Base-by-base conservation (phyloP, 2,888 invertebrate species). In the Sinohyriopsis cumingii region DNA sequence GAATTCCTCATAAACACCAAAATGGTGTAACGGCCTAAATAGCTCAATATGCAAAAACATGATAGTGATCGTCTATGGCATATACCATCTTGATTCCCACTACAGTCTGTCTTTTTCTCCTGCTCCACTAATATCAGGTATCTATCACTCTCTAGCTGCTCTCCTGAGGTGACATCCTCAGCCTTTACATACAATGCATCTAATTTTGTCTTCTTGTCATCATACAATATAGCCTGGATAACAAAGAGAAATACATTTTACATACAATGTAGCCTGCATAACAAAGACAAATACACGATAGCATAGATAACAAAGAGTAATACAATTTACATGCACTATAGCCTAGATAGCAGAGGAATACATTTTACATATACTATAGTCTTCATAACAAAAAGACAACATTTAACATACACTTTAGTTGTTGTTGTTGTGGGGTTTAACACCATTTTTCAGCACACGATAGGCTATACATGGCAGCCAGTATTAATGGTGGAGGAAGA, bases 61-160 rank as follows among this genome's bases (percentile, higher is more conserved):
- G 45, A 15, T 45, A 45, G 0, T 12, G 15, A 45, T 12, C 3
- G 45, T 12, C 12, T 45, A 45, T 3, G 15, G 45, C 45, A 45
- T 45, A 45, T 45, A 45, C 45, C 45, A 45, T 12, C 15, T 12
- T 12, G 15, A 45, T 45, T 45, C 15, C 45, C 45, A 15, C 45
- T 45, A 45, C 45, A 12, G 45, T 28, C 45, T 59, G 59, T 24
- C 33, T 59, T 45, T 54, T 73, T 78, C 28, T 76, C 57, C 24
- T 82, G 81, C 68, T 86, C 84, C 9, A 86, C 78, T 20, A 77
- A 72, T 59, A 86, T 84, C 57, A 76, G 78, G 66, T 83, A 81
- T 64, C 82, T 76, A 69, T 84, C 85, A 81, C 82, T 84, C 74
- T 85, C 86, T 9, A 85, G 66, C 66, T 86, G 84, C 64, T 84